Evolutionary conservation across 2,113 vertebrate species (phyloP).

Genomic region (Nothocercus nigrocapillus): DNA sequence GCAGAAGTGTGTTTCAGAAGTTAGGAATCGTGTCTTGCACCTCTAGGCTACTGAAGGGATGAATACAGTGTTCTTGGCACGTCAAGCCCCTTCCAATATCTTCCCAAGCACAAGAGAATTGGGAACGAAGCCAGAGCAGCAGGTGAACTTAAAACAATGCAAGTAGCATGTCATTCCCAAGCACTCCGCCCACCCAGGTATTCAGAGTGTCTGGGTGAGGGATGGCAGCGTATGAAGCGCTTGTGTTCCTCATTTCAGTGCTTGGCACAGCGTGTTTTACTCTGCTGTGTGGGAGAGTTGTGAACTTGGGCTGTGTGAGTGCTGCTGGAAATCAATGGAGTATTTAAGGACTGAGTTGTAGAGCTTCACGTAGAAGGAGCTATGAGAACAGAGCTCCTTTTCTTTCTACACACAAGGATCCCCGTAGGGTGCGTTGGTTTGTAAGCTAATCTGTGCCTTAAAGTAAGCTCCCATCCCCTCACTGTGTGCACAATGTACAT

Average conservation of each 20-base stretch:
- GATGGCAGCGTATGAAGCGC: not conserved
- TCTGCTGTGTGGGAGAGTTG: not conserved
- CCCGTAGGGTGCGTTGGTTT: not conserved
- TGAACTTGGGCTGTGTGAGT: not conserved
- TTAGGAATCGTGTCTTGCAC: not conserved
- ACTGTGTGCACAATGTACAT: rapidly evolving
- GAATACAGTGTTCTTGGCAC: rapidly evolving
- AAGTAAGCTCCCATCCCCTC: not conserved
- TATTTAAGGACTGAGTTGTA: not conserved
- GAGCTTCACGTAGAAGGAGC: not conserved
- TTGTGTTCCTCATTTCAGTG: not conserved
- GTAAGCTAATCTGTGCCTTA: not conserved
- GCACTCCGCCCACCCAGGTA: not conserved
- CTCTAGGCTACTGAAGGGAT: rapidly evolving
- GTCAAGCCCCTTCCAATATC: rapidly evolving
- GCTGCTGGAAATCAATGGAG: not conserved
- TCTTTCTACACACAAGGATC: not conserved
- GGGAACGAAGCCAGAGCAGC: not conserved
- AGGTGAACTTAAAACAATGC: not conserved
- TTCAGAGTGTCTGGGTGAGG: not conserved
- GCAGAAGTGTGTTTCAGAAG: not conserved
- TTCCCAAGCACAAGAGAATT: not conserved
- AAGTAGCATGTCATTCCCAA: not conserved
- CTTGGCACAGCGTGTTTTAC: rapidly evolving
- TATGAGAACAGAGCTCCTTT: not conserved